These are phyloP conservation scores for Chaetops frenatus DNA, from an alignment of 2,113 vertebrate genomes.

Conservation along the genomic window DNA sequence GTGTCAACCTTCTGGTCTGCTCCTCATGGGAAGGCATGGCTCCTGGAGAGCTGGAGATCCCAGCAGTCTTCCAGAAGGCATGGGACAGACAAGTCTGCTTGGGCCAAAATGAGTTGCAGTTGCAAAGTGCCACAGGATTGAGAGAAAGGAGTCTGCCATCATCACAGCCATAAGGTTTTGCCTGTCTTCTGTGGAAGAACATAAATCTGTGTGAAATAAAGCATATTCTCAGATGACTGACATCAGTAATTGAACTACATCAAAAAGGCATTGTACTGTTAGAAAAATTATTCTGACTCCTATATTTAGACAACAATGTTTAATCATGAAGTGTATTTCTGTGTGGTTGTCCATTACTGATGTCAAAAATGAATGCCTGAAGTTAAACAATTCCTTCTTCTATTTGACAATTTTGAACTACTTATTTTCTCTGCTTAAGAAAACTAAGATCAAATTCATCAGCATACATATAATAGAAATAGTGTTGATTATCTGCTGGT, in stretches of 20 bases:
- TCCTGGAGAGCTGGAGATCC: neutral
- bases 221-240: neutral
- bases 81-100: neutral
- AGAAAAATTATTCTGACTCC: neutral
- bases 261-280: neutral
- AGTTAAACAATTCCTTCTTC: neutral
- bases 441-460: neutral
- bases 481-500: neutral
- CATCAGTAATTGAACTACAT: neutral
- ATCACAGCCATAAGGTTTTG: neutral
- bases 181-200: neutral
- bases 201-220: neutral
- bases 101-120: too few species aligned
- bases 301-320: neutral
- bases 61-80: neutral
- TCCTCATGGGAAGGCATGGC: rapidly evolving
- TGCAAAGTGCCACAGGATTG: neutral
- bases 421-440: neutral
- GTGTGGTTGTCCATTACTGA: neutral
- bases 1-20: rapidly evolving
- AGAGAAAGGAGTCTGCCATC: neutral
- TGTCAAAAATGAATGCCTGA: neutral
- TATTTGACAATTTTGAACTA: neutral
- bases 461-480: neutral
- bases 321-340: neutral